phyloP scores from a whole-genome alignment of 2,797 vertebrate genomes.

The Eulemur rubriventer region DNA sequence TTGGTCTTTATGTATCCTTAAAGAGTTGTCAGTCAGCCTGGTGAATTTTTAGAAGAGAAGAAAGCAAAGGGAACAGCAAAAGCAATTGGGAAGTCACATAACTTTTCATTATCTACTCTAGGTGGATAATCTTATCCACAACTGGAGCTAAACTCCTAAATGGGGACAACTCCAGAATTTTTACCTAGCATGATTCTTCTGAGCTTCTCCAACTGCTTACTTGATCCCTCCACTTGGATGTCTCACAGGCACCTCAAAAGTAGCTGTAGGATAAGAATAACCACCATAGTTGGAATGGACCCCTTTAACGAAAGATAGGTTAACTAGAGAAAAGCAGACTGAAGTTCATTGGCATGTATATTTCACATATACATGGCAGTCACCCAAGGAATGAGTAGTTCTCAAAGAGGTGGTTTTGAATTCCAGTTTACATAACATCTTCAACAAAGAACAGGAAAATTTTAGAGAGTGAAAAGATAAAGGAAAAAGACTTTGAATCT shows the following conservation, averaged over 20 bases:
- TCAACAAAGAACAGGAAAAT: background rate
- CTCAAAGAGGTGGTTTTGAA: background rate
- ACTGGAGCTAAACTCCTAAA: background rate
- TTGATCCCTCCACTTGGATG: background rate
- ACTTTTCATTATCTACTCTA: background rate
- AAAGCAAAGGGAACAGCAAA: background rate
- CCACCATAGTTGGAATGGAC: background rate
- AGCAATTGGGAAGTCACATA: background rate
- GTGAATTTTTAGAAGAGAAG: background rate
- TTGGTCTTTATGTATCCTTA: background rate
- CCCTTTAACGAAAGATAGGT: background rate
- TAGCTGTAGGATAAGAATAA: background rate
- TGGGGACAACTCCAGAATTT: background rate
- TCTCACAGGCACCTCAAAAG: background rate
- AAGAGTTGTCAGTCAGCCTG: background rate
- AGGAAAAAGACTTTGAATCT: background rate
- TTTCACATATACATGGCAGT: background rate
- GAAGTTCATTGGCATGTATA: background rate
- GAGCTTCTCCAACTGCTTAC: background rate
- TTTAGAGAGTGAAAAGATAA: background rate
- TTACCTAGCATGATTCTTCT: constrained; percentile 21
- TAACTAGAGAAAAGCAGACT: background rate
- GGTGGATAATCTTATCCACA: background rate
- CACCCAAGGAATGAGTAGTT: background rate
- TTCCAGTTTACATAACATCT: background rate